Percentiles rank a stretch among this genome's conserved stretches.
Evolutionary conservation across 2,888 invertebrate genomes (phyloP).

Genomic region (Gryllus longicercus): DNA sequence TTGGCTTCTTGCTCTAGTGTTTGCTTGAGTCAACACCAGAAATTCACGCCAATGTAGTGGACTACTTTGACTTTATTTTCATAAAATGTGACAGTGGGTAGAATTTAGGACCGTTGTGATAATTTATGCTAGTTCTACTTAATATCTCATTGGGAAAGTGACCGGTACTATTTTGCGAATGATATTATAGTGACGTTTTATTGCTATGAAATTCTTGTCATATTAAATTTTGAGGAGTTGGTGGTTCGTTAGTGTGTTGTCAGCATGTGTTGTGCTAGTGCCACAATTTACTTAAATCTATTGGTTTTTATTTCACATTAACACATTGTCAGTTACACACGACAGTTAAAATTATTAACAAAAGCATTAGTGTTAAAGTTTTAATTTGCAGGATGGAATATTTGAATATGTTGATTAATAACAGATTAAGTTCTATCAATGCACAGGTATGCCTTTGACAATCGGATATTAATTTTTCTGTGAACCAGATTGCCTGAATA

Average conservation of each 20-base stretch:
- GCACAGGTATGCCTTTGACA: background rate
- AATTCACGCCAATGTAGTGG: slow-evolving; percentile 27
- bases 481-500: background rate
- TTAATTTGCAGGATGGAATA: background rate
- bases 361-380: too few species aligned
- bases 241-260: background rate
- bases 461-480: slow-evolving; percentile 3
- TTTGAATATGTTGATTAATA: background rate
- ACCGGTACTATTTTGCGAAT: background rate
- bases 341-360: too few species aligned
- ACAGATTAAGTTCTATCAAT: background rate
- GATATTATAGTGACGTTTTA: background rate
- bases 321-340: too few species aligned
- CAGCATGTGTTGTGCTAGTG: background rate
- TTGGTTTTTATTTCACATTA: background rate
- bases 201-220: background rate
- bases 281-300: slow-evolving; percentile 1
- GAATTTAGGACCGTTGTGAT: slow-evolving; percentile 34
- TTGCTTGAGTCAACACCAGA: slow-evolving; percentile 23
- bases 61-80: slow-evolving; percentile 33
- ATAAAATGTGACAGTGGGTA: slow-evolving; percentile 31
- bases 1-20: slow-evolving; percentile 19
- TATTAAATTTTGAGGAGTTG: background rate
- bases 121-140: slow-evolving; percentile 35
- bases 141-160: slow-evolving; percentile 22